phyloP scores from a whole-genome alignment of 2,888 invertebrate species.

The Erebia ligea region DNA sequence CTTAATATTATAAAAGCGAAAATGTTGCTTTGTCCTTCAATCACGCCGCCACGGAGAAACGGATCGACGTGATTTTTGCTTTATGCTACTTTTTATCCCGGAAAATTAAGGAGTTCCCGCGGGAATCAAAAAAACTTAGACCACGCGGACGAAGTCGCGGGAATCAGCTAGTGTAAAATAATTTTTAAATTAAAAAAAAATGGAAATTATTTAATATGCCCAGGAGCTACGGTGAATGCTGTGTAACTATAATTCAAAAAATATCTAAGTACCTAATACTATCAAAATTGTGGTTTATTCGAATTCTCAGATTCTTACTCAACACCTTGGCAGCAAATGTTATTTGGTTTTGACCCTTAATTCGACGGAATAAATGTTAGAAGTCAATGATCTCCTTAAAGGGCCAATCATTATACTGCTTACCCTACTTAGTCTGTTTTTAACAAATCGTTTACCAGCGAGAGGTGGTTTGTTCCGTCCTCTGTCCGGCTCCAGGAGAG shows the following conservation, averaged over 20 bases:
- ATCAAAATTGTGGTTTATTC: not conserved
- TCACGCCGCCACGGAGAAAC: too few species aligned
- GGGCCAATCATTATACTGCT: conserved; percentile 10
- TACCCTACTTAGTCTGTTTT: not conserved
- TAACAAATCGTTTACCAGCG: conserved; percentile 59
- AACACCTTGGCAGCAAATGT: conserved; percentile 3
- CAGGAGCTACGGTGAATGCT: too few species aligned
- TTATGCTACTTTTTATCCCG: too few species aligned
- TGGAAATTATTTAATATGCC: too few species aligned
- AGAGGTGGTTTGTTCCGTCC: conserved; percentile 71
- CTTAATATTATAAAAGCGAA: too few species aligned
- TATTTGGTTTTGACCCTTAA: conserved; percentile 10
- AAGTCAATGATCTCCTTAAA: conserved; percentile 2
- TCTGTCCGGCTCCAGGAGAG: conserved; percentile 73
- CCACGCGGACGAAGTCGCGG: too few species aligned
- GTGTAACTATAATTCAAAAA: not conserved
- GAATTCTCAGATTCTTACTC: conserved; percentile 7
- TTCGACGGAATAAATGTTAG: conserved; percentile 6
- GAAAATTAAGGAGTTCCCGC: too few species aligned
- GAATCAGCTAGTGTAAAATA: too few species aligned
- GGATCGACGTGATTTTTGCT: too few species aligned
- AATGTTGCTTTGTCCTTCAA: too few species aligned
- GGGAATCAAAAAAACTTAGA: too few species aligned
- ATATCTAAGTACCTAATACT: not conserved
- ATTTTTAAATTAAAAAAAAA: too few species aligned